A percentile compares a stretch with the other conserved stretches of the same genome.
These are phyloP conservation scores for Drosophila mauritiana DNA, from an alignment of 1,140 invertebrate species.

Conservation along the genomic window DNA sequence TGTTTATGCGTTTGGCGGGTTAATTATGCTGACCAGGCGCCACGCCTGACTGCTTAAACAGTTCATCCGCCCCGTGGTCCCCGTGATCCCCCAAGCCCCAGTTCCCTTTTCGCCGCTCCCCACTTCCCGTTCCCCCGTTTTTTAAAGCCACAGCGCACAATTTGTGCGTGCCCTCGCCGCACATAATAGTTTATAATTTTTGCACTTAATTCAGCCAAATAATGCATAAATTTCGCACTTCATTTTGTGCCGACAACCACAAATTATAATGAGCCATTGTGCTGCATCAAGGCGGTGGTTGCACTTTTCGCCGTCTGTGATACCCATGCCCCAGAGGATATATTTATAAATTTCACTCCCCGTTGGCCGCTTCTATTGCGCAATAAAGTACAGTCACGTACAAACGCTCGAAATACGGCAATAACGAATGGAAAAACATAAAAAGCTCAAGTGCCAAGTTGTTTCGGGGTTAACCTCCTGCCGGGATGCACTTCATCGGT, in stretches of 20 bases:
- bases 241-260: slow-evolving; percentile 74
- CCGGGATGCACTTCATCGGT: slow-evolving; percentile 36
- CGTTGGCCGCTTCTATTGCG: slow-evolving; percentile 34
- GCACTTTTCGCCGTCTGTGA: slow-evolving; percentile 7
- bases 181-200: slow-evolving; percentile 77
- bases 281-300: slow-evolving; percentile 55
- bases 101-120: background rate
- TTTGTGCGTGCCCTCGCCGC: slow-evolving; percentile 25
- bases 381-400: slow-evolving; percentile 71
- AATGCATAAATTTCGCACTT: slow-evolving; percentile 74
- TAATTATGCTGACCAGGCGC: slow-evolving; percentile 76
- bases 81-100: background rate
- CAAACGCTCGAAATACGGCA: slow-evolving; percentile 54
- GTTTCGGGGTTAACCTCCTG: slow-evolving; percentile 18
- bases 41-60: slow-evolving; percentile 58
- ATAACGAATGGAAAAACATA: slow-evolving; percentile 56
- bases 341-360: slow-evolving; percentile 9
- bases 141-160: slow-evolving; percentile 32
- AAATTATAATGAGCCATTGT: slow-evolving; percentile 81
- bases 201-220: slow-evolving; percentile 74
- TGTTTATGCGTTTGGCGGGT: slow-evolving; percentile 41
- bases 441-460: slow-evolving; percentile 32
- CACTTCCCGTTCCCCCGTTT: background rate
- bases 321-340: background rate
- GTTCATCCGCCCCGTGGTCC: slow-evolving; percentile 22